These are phyloP conservation scores for Gisinianus flammeolus DNA, from an alignment of 2,888 invertebrate genomes.

Conservation along the genomic window DNA sequence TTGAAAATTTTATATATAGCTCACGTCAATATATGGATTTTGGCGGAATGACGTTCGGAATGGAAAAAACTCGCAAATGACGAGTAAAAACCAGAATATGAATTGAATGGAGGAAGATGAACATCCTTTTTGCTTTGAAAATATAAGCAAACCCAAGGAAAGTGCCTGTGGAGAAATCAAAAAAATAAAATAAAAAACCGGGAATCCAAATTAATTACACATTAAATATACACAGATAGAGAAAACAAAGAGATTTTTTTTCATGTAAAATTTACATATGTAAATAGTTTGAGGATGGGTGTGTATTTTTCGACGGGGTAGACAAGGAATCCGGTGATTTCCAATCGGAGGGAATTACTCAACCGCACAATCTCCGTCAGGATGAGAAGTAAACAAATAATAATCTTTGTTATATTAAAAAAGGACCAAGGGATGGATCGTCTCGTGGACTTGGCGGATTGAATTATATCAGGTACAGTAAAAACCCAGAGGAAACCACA, in stretches of 20 bases:
- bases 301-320: conserved; percentile 2
- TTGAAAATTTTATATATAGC: not conserved
- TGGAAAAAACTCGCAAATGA: conserved; percentile 75
- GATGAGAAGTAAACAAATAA: not conserved
- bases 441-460: not conserved
- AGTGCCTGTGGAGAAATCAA: not conserved
- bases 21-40: not conserved
- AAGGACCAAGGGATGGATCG: not conserved
- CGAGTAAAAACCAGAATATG: conserved; percentile 84
- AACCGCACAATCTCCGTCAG: conserved; percentile 28
- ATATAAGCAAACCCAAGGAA: conserved; percentile 68
- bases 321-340: not conserved
- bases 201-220: not conserved
- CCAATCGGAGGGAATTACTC: not conserved
- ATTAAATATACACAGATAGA: not conserved
- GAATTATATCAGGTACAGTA: conserved; percentile 73
- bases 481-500: conserved; percentile 82
- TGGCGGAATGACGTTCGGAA: conserved; percentile 70
- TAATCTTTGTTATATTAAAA: not conserved
- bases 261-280: not conserved
- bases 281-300: not conserved
- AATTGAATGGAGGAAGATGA: conserved; percentile 90
- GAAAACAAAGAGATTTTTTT: not conserved
- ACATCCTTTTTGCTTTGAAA: conserved; percentile 84
- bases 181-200: not conserved